Base-by-base conservation (phyloP, 2,888 invertebrate species). In the Lydus trimaculatus region DNA sequence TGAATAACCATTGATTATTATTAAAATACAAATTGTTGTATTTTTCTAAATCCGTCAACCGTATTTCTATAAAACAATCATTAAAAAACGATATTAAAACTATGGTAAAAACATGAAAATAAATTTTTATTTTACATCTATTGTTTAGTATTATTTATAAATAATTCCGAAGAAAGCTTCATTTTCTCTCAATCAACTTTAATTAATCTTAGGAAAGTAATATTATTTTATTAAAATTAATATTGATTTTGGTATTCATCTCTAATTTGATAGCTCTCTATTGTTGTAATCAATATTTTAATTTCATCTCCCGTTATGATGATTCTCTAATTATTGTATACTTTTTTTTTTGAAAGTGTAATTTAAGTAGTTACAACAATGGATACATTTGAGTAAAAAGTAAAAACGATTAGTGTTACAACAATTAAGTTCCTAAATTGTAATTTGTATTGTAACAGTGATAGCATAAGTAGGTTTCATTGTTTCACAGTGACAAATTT, bases 401-500 rank as follows among this genome's bases (percentile, higher is more conserved):
- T 63, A 66, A 66, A 66, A 59, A 58, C 43, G 17, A 31, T 60
- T 60, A 56, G 28, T 43, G 25, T 28, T 56, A 56, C n/a, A 36
- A 48, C 63, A 63, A 60, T 67, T 66, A 63, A 58, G 61, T 48
- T 33, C 52, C 17, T 58, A 28, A 56, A 56, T 28, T 28, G 56
- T 28, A 56, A 56, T 63, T 63, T 58, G 36, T 61, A 65, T 58
- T 33, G 58, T 64, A 43, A 69, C 68, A 62, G 43, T 69, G 65
- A 65, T 63, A 61, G 68, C 58, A 25, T 61, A 65, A 64, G 58
- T 69, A 69, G 68, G 67, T 67, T 61, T 56, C 56, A 56, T 56
- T 36, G 60, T 31, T 59, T 15, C 28, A 28, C 25, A 33, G n/a
- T 66, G 56, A 25, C 48, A 43, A 43, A 66, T 17, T 58, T 56